These are phyloP conservation scores for Trissolcus basalis DNA, from an alignment of 1,140 invertebrate species.

Conservation along the genomic window DNA sequence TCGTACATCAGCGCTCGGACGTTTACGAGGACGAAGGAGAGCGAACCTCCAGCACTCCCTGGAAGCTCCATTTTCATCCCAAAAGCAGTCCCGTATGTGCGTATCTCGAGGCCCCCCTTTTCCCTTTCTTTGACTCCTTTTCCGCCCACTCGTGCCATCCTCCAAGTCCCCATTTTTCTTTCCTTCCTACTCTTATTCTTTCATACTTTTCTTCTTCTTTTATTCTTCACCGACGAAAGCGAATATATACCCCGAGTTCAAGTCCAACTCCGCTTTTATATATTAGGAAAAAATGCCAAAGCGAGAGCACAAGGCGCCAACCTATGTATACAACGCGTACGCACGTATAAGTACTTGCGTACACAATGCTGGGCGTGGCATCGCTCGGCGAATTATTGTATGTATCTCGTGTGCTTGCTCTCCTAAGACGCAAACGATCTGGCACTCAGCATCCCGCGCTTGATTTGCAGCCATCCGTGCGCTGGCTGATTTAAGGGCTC, in stretches of 20 bases:
- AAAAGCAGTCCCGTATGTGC: slow-evolving; percentile 60
- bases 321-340: slow-evolving; percentile 53
- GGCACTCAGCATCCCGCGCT: slow-evolving; percentile 21
- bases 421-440: slow-evolving; percentile 36
- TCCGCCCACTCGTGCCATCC: background rate
- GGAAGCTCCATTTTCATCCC: slow-evolving; percentile 54
- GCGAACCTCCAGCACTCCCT: slow-evolving; percentile 60
- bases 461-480: slow-evolving; percentile 46
- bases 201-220: slow-evolving; percentile 30
- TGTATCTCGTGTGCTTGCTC: slow-evolving; percentile 57
- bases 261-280: slow-evolving; percentile 41
- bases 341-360: slow-evolving; percentile 61
- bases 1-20: slow-evolving; percentile 73
- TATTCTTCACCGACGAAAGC: slow-evolving; percentile 1
- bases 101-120: slow-evolving; percentile 62
- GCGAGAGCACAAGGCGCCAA: slow-evolving; percentile 62
- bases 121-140: background rate
- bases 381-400: slow-evolving; percentile 61
- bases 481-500: slow-evolving; percentile 27
- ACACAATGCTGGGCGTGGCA: slow-evolving; percentile 70
- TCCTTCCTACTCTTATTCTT: slow-evolving; percentile 17
- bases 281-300: slow-evolving; percentile 65
- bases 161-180: slow-evolving; percentile 20
- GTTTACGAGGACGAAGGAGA: slow-evolving; percentile 73
- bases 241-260: slow-evolving; percentile 13